These are phyloP conservation scores for Apogon talboti DNA, from an alignment of 2,797 vertebrate species.

Conservation along the genomic window DNA sequence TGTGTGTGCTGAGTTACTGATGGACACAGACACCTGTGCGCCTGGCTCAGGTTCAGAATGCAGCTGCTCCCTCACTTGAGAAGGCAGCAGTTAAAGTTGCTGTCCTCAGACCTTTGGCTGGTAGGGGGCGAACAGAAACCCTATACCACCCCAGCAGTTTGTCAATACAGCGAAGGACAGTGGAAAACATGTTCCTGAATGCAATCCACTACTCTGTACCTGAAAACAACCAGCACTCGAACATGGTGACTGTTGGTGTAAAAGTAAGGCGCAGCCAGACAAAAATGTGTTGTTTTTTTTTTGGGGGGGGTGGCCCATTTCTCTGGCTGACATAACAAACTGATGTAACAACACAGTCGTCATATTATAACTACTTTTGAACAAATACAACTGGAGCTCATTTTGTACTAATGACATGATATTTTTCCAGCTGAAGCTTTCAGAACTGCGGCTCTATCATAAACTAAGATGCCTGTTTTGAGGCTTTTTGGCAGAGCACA, in stretches of 20 bases:
- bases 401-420: neutral
- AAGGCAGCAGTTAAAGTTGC: conserved; percentile 80
- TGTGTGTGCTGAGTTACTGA: conserved; percentile 65
- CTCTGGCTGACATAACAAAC: neutral
- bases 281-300: no score
- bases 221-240: conserved; percentile 11
- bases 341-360: neutral
- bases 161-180: conserved; percentile 72
- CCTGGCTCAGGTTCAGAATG: conserved; percentile 82
- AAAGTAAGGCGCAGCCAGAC: neutral
- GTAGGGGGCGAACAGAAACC: conserved; percentile 71
- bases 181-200: conserved; percentile 69
- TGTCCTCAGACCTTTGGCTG: conserved; percentile 82
- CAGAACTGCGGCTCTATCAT: conserved; percentile 8
- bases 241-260: neutral
- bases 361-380: conserved; percentile 4
- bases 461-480: conserved; percentile 28
- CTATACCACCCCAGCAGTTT: conserved; percentile 67
- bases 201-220: conserved; percentile 16
- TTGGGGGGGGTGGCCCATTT: neutral
- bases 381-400: conserved; percentile 21
- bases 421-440: conserved; percentile 14
- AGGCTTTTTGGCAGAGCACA: conserved; percentile 49
- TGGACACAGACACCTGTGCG: conserved; percentile 83
- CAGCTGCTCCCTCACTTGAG: conserved; percentile 84